Conservation (phyloP, 1,140 invertebrate species). For the Colletes latitarsis region DNA sequence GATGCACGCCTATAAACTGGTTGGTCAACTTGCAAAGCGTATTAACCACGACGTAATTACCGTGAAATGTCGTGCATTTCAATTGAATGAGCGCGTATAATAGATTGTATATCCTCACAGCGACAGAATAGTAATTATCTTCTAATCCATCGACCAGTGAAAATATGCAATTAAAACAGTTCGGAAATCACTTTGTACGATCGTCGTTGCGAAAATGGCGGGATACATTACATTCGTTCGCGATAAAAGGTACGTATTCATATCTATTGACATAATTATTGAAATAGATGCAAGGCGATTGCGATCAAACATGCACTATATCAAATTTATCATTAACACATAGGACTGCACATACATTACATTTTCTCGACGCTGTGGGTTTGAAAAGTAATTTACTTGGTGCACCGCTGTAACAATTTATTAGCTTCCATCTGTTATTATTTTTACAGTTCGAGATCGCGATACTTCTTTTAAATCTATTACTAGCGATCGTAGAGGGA, state of each 20-base stretch:
- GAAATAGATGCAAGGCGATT: slow-evolving; percentile 9
- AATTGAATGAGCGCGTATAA: slow-evolving; percentile 8
- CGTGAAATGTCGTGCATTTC: slow-evolving; percentile 33
- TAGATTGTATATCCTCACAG: background rate
- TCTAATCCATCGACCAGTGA: slow-evolving; percentile 3
- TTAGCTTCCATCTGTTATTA: background rate
- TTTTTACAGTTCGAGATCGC: background rate
- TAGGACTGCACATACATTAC: too few species aligned
- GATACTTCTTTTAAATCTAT: background rate
- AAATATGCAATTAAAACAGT: slow-evolving; percentile 11
- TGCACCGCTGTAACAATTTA: background rate
- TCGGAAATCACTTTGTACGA: background rate
- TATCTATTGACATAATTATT: slow-evolving; percentile 7
- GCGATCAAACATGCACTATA: background rate
- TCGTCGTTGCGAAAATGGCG: background rate
- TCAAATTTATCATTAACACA: background rate
- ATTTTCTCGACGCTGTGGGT: background rate
- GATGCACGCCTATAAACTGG: slow-evolving; percentile 31
- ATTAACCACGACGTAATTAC: slow-evolving; percentile 29
- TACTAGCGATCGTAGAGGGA: background rate
- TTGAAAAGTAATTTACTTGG: background rate
- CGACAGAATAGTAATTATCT: slow-evolving; percentile 28
- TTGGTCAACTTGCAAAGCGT: slow-evolving; percentile 5
- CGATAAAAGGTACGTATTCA: background rate
- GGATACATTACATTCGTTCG: background rate